Evolutionary conservation across 2,888 invertebrate species (phyloP), one percentile per base, ranked within the genome.

Genomic region (Agrotis exclamationis): DNA sequence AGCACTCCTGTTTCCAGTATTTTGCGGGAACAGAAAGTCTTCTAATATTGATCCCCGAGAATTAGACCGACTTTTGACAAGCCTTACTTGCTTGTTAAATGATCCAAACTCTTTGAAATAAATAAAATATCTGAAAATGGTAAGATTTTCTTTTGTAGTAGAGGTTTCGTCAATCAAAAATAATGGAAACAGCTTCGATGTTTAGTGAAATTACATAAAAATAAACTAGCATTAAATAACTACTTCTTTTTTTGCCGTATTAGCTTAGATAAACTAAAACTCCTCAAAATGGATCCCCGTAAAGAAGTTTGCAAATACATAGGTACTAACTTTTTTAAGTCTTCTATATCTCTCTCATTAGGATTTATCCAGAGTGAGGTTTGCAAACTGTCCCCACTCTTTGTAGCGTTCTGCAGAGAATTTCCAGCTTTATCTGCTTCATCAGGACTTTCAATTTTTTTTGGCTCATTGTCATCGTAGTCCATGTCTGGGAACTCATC

Each of bases 61-160:
- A 80, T 95, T 96, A 2, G 96, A 95, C 16, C 96, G 92, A 85
- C 94, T 94, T 82, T 93, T 96, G 0, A 95, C 93, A 66, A 94
- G 84, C 73, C 87, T 92, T 44, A 96, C 80, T 91, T 97, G 97
- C 74, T 93, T 95, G 83, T 96, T 95, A 71, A 96, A 92, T 51
- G 95, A 94, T 75, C 96, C 96, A 74, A 97, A 94, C 85, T 97
- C 97, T 88, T 96, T 96, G 86, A 96, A 97, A 86, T 93, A 97
- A 80, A 92, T 91, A 85, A 95, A 96, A 87, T 97, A 97, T 89
- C 97, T 97, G 92, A 70, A 96, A 89, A 28, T 6, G 70, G n/a
- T 51, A 11, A 54, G 20, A 47, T 20, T 39, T 39, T 18, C 1
- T 4, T 16, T 47, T 22, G 13, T 20, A 53, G 11, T 5, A 11